These are phyloP conservation scores for Thumatha senex DNA, from an alignment of 2,888 invertebrate species.

Conservation along the genomic window DNA sequence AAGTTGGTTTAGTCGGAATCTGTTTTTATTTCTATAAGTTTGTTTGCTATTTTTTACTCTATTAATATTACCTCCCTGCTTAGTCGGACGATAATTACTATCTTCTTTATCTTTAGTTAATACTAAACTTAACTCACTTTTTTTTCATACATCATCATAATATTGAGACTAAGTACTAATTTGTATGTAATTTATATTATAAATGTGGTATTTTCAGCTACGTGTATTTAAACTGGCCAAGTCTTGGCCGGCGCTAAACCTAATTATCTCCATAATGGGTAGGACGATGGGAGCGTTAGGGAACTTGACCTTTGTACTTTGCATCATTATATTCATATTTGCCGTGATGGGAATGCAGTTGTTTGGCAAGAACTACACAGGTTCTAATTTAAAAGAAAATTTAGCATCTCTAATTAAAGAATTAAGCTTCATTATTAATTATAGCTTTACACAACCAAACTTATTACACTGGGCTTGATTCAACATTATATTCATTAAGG, in stretches of 20 bases:
- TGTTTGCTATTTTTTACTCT: constrained; percentile 23
- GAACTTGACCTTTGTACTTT: constrained; percentile 97
- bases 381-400: constrained; percentile 82
- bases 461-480: constrained; percentile 80
- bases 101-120: constrained; percentile 10
- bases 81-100: constrained; percentile 15
- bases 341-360: constrained; percentile 99
- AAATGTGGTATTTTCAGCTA: constrained; percentile 87
- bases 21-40: constrained; percentile 15
- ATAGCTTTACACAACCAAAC: constrained; percentile 80
- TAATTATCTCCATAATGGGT: constrained; percentile 97
- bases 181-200: constrained; percentile 45
- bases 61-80: constrained; percentile 22
- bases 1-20: constrained; percentile 2
- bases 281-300: constrained; percentile 97
- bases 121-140: constrained; percentile 14
- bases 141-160: constrained; percentile 13
- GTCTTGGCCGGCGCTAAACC: constrained; percentile 97
- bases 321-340: constrained; percentile 98
- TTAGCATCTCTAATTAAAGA: constrained; percentile 77
- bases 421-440: constrained; percentile 76
- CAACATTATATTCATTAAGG: constrained; percentile 74
- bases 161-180: constrained; percentile 29
- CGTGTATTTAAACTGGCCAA: constrained; percentile 98
- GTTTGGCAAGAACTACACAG: constrained; percentile 94